A percentile compares a stretch with the other conserved stretches of the same genome.
Evolutionary conservation across 2,113 vertebrate genomes (phyloP).

Genomic region (Pandion haliaetus): DNA sequence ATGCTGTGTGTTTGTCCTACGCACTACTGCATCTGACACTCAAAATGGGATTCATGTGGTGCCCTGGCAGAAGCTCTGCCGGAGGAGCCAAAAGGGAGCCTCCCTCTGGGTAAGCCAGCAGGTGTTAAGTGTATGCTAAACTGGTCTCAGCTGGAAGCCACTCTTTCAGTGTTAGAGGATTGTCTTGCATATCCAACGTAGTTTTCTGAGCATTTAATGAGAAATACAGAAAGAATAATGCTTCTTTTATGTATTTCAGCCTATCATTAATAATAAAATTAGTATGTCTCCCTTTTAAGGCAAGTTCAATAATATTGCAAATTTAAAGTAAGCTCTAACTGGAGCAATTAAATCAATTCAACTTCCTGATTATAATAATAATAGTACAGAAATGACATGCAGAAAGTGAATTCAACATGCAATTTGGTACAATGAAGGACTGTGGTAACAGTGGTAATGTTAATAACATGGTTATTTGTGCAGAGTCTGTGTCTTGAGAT

Average conservation of each 20-base stretch:
- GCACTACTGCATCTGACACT: background rate
- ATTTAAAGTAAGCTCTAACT: background rate
- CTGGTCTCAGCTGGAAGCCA: conserved; percentile 41
- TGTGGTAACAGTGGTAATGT: background rate
- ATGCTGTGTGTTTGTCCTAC: background rate
- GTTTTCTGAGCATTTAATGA: background rate
- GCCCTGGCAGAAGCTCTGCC: conserved; percentile 20
- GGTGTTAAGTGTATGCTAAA: background rate
- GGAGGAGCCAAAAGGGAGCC: conserved; percentile 1
- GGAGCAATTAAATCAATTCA: background rate
- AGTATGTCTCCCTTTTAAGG: background rate
- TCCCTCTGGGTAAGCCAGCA: background rate
- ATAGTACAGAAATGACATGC: background rate
- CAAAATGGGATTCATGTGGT: background rate
- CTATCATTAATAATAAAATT: conserved; percentile 17
- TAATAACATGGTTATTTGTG: background rate
- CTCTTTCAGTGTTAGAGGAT: background rate
- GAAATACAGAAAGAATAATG: background rate
- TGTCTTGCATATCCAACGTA: background rate
- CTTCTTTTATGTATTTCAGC: conserved; percentile 4
- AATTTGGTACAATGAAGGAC: background rate
- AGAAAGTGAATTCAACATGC: background rate
- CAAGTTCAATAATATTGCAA: background rate
- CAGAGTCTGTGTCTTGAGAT: background rate
- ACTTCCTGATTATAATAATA: background rate